phyloP scores from a whole-genome alignment of 2,888 invertebrate genomes.

The Dicyrtoma fusca region DNA sequence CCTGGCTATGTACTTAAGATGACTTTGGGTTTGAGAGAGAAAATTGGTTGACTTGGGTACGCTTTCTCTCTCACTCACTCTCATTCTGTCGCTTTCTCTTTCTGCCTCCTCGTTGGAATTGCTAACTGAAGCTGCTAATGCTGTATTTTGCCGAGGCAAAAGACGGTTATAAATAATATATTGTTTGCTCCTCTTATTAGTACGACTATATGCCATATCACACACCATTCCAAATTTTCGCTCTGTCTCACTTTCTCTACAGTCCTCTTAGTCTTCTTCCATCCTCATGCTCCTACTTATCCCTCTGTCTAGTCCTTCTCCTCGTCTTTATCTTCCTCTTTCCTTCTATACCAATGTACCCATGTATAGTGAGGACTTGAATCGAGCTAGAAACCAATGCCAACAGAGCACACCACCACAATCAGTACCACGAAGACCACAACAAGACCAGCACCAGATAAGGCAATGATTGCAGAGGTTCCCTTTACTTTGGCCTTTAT shows the following conservation, averaged over 20 bases:
- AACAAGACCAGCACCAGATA: too few species aligned
- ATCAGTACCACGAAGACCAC: background rate
- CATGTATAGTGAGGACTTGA: background rate
- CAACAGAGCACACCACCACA: background rate
- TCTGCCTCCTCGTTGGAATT: slow-evolving; percentile 16
- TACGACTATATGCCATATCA: slow-evolving; percentile 37
- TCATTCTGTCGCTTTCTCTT: slow-evolving; percentile 7
- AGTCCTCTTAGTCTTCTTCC: slow-evolving; percentile 16
- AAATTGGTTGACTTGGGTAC: slow-evolving; percentile 13
- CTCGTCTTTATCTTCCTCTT: background rate
- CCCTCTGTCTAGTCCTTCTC: background rate
- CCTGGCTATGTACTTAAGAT: slow-evolving; percentile 12
- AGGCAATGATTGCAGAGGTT: too few species aligned
- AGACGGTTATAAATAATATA: slow-evolving; percentile 42
- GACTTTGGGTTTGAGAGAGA: background rate
- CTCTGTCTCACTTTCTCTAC: slow-evolving; percentile 11
- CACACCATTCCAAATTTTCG: slow-evolving; percentile 35
- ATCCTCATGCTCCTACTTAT: slow-evolving; percentile 13
- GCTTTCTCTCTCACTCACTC: slow-evolving; percentile 2
- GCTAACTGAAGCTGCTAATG: slow-evolving; percentile 4
- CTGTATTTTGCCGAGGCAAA: slow-evolving; percentile 16
- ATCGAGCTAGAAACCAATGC: background rate
- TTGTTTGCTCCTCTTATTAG: slow-evolving; percentile 45
- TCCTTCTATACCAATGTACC: slow-evolving; percentile 4
- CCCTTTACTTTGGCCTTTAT: too few species aligned